Evolutionary conservation across 2,113 vertebrate genomes (phyloP).

Genomic region (Pycnonotus jocosus): DNA sequence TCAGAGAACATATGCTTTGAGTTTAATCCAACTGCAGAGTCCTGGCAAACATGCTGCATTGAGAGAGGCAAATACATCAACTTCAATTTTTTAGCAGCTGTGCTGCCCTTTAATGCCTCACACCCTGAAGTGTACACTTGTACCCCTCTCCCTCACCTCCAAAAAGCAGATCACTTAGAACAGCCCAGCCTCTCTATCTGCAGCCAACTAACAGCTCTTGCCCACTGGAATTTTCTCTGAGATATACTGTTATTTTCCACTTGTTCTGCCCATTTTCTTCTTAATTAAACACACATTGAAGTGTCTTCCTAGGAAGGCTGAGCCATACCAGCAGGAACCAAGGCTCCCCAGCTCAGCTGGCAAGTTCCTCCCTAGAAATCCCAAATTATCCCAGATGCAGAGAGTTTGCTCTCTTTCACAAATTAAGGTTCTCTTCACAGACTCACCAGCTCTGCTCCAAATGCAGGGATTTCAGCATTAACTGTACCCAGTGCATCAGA

Average conservation of each 20-base stretch:
- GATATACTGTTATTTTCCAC: conserved; percentile 28
- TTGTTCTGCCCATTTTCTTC: conserved; percentile 22
- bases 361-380: not conserved
- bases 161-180: not conserved
- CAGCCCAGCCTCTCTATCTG: not conserved
- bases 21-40: conserved; percentile 11
- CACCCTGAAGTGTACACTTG: not conserved
- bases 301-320: not conserved
- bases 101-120: not conserved
- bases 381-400: not conserved
- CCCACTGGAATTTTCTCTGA: conserved; percentile 21
- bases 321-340: conserved; percentile 3
- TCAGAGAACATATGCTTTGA: conserved; percentile 32
- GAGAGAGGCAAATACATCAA: conserved; percentile 26
- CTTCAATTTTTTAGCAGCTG: conserved; percentile 25
- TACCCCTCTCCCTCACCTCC: not conserved
- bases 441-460: not conserved
- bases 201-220: conserved; percentile 15
- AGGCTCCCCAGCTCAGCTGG: not conserved
- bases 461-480: not conserved
- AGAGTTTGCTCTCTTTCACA: not conserved
- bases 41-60: conserved; percentile 25
- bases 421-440: not conserved
- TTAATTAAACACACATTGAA: conserved; percentile 20
- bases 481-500: not conserved